phyloP scores from a whole-genome alignment of 2,797 vertebrate genomes.

The Aplochiton taeniatus region DNA sequence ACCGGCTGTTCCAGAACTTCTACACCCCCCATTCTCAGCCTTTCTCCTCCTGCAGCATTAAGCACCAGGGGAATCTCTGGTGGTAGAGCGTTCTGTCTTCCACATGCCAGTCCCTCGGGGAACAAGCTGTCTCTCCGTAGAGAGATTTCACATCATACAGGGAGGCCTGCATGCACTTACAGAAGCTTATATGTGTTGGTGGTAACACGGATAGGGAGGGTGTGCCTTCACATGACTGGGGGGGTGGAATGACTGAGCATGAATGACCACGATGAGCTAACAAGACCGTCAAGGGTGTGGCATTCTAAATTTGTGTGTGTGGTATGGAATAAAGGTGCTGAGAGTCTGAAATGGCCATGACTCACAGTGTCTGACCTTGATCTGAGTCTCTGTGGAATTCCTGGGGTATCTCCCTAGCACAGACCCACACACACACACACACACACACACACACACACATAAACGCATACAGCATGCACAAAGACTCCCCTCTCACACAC shows the following conservation, averaged over 20 bases:
- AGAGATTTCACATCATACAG: conserved; percentile 6
- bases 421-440: neutral
- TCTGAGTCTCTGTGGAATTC: conserved; percentile 24
- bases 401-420: conserved; percentile 12
- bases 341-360: conserved; percentile 29
- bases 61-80: no score
- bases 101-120: conserved; percentile 30
- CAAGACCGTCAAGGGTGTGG: no score
- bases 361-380: conserved; percentile 47
- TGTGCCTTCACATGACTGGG: no score
- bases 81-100: conserved; percentile 10
- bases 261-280: neutral
- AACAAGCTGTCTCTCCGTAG: conserved; percentile 33
- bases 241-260: no score
- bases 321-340: no score
- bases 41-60: no score
- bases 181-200: neutral
- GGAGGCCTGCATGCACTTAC: neutral
- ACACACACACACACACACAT: conserved; percentile 5
- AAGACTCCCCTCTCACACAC: conserved; percentile 6
- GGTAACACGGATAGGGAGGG: no score
- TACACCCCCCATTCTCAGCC: no score
- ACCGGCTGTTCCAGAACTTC: no score
- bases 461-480: conserved; percentile 11
- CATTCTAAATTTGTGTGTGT: no score